Evolutionary conservation across 2,888 invertebrate genomes (phyloP), one percentile per base, ranked within the genome.

Genomic region (Lycocerus yunnanus): DNA sequence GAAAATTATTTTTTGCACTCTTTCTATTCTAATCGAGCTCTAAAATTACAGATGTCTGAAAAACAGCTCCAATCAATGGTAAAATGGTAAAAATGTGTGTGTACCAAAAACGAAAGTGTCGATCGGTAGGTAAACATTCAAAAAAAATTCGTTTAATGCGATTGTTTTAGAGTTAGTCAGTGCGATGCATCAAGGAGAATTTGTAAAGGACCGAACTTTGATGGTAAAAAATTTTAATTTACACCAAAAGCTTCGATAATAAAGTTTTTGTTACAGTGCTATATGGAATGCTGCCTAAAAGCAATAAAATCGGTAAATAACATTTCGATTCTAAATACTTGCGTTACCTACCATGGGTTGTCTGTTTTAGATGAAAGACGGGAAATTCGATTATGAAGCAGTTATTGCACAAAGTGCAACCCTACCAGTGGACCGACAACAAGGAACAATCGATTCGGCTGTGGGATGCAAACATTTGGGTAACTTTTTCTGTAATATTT

Each of bases 271-370:
- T 66, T 84, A 68, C 84, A 89, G 83, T 90, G 90, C 76, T 90
- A 89, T 74, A 84, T 88, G 14, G 86, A 87, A 71, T 90, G 90
- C 76, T 69, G 88, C 9, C 66, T 89, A 77, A 84, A 85, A 75
- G 87, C 88, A 86, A 88, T 88, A 85, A 89, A 90, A 84, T 81
- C 87, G 75, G 90, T 90, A 83, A 84, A 84, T 82, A 69, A 13
- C 5, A 1, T 15, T 15, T 16, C n/a, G 18, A 15, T 13, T 27
- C 11, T 43, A 63, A 70, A 15, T 60, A 16, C 10, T 61, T 61
- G 13, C 1, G 8, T 13, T 1, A 11, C 61, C 43, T 58, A n/a
- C n/a, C n/a, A n/a, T n/a, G 13, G n/a, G 72, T 66, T 69, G 21
- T 27, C 16, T 24, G 43, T 15, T 71, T 66, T 43, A 73, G 70